Base-by-base conservation (phyloP, 2,888 invertebrate species). In the Nomada ruficornis region DNA sequence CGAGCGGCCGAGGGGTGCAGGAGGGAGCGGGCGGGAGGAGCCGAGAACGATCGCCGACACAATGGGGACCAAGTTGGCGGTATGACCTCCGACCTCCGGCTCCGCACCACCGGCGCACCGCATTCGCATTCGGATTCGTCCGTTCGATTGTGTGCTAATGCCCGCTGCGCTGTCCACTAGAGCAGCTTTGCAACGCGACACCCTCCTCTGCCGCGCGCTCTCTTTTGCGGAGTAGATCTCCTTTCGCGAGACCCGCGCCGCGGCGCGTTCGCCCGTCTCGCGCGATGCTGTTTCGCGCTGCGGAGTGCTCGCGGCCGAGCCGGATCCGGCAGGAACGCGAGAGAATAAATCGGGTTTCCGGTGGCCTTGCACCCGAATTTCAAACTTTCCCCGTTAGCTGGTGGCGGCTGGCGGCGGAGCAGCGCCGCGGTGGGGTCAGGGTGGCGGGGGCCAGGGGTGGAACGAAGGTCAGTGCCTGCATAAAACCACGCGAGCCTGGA, bases 381-480 rank as follows among this genome's bases (percentile, higher is more conserved):
- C 87, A 93, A 93, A 94, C 92, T 93, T 92, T 92, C 91, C 89
- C 92, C 90, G 92, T 92, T 91, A 90, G 86, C 86, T 83, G 29
- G 85, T 73, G 85, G 52, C 77, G 85, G 86, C 86, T 82, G 29
- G 85, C 73, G 85, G 52, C 77, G 85, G 86, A 73, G 86, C 87
- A 76, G 77, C 77, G 77, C 71, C 71, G 69, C 52, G 50, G 76
- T 69, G 77, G 80, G 72, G 78, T 80, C 59, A 78, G 78, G 75
- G 75, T 54, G 81, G 68, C 71, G 75, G 77, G 69, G 86, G 78
- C 82, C 84, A 85, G 86, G 83, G 80, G 87, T 78, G 88, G 85
- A 89, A 91, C 92, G 93, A 93, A 93, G 93, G 93, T 93, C 93
- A 93, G 93, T 93, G 93, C 93, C 93, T 93, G 93, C 93, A 93